Percentiles rank a stretch among this genome's conserved stretches.
Evolutionary conservation across 2,888 invertebrate genomes (phyloP).

Genomic region (Nomada flava): DNA sequence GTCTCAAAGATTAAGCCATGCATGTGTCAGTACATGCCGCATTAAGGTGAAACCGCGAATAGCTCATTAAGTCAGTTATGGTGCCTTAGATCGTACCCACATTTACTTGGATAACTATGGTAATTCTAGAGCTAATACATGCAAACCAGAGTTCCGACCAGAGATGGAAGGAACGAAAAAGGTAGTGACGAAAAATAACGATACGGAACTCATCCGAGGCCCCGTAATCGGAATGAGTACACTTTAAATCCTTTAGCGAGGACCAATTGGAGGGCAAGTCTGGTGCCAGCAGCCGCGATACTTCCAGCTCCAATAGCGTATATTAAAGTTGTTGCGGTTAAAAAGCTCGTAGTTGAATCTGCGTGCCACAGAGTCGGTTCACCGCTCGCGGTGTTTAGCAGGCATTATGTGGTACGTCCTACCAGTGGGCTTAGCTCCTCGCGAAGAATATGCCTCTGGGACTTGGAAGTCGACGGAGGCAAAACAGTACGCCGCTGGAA

Average conservation of each 20-base stretch:
- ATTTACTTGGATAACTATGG: constrained; percentile 87
- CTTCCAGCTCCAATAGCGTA: constrained; percentile 86
- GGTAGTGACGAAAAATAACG: too few species aligned
- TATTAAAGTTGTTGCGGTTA: constrained; percentile 90
- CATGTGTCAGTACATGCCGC: constrained; percentile 87
- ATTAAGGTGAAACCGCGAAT: constrained; percentile 86
- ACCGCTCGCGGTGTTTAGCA: constrained; percentile 71
- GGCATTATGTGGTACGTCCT: too few species aligned
- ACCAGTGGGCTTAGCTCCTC: too few species aligned
- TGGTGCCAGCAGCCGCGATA: constrained; percentile 90
- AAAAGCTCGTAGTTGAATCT: constrained; percentile 87
- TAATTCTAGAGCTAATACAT: constrained; percentile 89
- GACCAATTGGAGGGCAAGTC: constrained; percentile 88
- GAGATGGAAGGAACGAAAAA: too few species aligned
- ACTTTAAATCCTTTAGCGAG: too few species aligned
- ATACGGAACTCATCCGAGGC: too few species aligned
- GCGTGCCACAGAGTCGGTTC: constrained; percentile 71
- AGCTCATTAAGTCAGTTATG: constrained; percentile 87
- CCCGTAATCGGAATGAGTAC: too few species aligned
- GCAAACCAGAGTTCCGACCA: too few species aligned
- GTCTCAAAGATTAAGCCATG: constrained; percentile 89
- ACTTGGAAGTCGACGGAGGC: too few species aligned
- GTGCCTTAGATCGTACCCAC: constrained; percentile 85
- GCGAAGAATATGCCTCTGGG: too few species aligned
- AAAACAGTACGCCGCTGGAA: too few species aligned